Percentiles rank a stretch among this genome's conserved stretches.
Conservation (phyloP, 2,888 invertebrate genomes). For the Nephrotoma appendiculata region DNA sequence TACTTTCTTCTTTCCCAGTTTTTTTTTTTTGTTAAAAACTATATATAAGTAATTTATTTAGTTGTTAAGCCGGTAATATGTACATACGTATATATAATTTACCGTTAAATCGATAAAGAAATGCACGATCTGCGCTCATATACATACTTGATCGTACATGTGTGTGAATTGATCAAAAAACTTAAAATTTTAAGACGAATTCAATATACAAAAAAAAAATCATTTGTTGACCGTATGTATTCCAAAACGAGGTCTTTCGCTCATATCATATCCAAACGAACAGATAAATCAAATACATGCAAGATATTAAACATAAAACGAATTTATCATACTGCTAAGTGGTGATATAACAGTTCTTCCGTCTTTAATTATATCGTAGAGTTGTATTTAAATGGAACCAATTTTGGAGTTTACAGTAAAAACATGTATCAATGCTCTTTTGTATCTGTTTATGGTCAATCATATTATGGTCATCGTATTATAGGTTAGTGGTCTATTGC, state of each 20-base stretch:
- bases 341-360: not conserved
- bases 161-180: not conserved
- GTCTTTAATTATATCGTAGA: not conserved
- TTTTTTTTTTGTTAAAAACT: not conserved
- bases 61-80: not conserved
- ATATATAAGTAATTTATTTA: not conserved
- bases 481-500: not conserved
- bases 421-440: not conserved
- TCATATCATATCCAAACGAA: not conserved
- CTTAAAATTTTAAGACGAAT: not conserved
- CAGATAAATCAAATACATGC: not conserved
- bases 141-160: not conserved
- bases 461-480: not conserved
- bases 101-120: not conserved
- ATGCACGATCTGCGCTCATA: not conserved
- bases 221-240: not conserved
- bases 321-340: not conserved
- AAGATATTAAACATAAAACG: not conserved
- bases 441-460: not conserved
- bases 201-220: not conserved
- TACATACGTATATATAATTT: not conserved
- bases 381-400: not conserved
- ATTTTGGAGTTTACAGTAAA: not conserved
- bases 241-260: not conserved
- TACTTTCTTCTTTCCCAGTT: not conserved